Base-by-base conservation (phyloP, 2,113 vertebrate genomes). In the Ptilorrhoa leucosticta region DNA sequence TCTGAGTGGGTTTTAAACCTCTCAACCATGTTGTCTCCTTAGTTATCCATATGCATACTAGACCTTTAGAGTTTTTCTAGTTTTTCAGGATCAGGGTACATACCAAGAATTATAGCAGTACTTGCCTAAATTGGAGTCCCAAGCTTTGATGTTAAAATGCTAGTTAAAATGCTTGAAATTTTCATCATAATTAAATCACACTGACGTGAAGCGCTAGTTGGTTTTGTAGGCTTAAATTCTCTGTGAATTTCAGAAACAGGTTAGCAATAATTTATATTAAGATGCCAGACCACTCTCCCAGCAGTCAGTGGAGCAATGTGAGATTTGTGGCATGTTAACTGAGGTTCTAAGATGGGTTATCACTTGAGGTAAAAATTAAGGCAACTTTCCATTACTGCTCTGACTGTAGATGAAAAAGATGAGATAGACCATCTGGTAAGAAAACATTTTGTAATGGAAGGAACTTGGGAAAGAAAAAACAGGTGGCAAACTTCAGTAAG, bases 151-250 rank as follows among this genome's bases (percentile, higher is more conserved):
- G 40, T 68, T 66, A 70, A 79, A 93, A 69, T 56, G 35, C 6
- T 70, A 30, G 27, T 73, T 83, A 94, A 90, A 35, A 58, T 24
- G 30, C 50, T 77, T 88, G 35, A 73, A 77, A 80, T 83, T 76
- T 58, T 83, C 35, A 47, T 83, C 39, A 21, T 77, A 51, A 76
- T 76, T 94, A 83, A 91, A 72, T 58, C 35, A 31, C 17, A 50
- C 33, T 70, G 39, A 39, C 0, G 0, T 73, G 47, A 90, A 90
- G 70, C 2, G 4, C 5, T n/a, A 13, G 13, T 47, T 61, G 18
- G 21, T 79, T 95, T 96, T 69, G 37, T 31, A 69, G 30, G 19
- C 20, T 83, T 83, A 65, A 91, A 83, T 57, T 69, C 26, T 40
- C 47, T 37, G 3, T 42, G 44, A 82, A 57, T 68, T 89, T 78